phyloP scores from a whole-genome alignment of 2,113 vertebrate species.

The Hymenochirus boettgeri region DNA sequence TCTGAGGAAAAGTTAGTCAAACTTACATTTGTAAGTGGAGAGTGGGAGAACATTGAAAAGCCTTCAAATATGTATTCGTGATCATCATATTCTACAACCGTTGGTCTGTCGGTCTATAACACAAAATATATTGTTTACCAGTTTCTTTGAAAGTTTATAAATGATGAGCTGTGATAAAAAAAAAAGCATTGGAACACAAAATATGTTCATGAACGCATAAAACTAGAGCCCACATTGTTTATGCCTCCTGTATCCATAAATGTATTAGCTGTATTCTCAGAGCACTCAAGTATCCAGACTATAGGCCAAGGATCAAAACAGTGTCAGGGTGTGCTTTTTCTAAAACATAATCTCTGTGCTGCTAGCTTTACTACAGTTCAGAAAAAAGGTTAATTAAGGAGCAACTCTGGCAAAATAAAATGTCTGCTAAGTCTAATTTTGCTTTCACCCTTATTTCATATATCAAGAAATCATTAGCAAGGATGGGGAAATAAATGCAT shows the following conservation, averaged over 20 bases:
- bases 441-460: constrained; percentile 30
- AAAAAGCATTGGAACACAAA: background rate
- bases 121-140: background rate
- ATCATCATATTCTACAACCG: constrained; percentile 96
- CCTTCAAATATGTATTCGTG: constrained; percentile 98
- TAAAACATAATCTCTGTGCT: constrained; percentile 15
- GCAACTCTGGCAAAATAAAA: constrained; percentile 30
- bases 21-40: constrained; percentile 86
- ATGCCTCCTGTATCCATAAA: constrained; percentile 24
- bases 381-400: constrained; percentile 36
- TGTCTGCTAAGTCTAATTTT: constrained; percentile 22
- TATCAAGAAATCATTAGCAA: constrained; percentile 33
- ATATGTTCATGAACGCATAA: background rate
- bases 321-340: constrained; percentile 2
- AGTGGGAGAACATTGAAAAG: constrained; percentile 95
- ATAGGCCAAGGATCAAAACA: constrained; percentile 31
- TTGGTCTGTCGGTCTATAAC: constrained; percentile 89
- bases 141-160: too few relatives aligned
- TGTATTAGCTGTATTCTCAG: constrained; percentile 7
- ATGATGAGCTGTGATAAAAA: too few relatives aligned
- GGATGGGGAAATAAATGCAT: constrained; percentile 30
- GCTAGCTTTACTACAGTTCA: constrained; percentile 19
- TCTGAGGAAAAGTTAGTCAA: background rate
- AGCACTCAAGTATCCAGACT: constrained; percentile 18
- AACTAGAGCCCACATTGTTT: background rate